phyloP scores from a whole-genome alignment of 2,113 vertebrate species.

The Lepus americanus region DNA sequence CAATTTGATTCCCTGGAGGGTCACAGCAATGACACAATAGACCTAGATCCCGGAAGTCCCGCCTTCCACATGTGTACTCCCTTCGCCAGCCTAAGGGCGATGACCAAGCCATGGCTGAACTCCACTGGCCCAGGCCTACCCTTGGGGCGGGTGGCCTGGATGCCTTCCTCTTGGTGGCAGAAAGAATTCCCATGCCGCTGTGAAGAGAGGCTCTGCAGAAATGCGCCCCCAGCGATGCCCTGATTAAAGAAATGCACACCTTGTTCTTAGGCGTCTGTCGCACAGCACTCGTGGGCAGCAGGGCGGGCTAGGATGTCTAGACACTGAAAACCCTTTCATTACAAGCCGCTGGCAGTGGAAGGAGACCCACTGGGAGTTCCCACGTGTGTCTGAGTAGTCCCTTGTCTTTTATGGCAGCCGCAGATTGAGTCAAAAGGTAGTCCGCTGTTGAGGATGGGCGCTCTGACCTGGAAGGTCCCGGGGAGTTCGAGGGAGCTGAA shows the following conservation, averaged over 20 bases:
- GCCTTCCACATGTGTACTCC: background rate
- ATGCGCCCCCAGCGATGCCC: background rate
- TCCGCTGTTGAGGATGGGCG: background rate
- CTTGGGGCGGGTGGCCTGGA: background rate
- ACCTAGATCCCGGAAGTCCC: background rate
- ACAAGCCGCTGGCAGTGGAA: constrained; percentile 27
- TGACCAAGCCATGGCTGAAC: background rate
- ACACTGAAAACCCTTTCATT: constrained; percentile 72
- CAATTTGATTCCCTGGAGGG: background rate
- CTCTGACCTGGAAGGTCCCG: background rate
- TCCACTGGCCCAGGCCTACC: background rate
- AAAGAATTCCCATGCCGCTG: background rate
- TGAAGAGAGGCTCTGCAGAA: constrained; percentile 57
- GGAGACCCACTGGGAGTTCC: constrained; percentile 37
- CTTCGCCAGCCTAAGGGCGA: background rate
- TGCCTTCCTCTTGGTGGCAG: background rate
- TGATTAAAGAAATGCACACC: constrained; percentile 44
- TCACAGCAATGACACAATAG: background rate
- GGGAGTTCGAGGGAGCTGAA: background rate
- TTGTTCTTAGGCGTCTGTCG: background rate
- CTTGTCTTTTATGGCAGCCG: background rate
- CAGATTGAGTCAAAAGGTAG: background rate
- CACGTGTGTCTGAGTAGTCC: constrained; percentile 1
- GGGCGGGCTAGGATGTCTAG: constrained; percentile 58
- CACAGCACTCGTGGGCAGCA: background rate